Evolutionary conservation across 2,888 invertebrate genomes (phyloP), one percentile per base, ranked within the genome.

Genomic region (Geotrupes spiniger): DNA sequence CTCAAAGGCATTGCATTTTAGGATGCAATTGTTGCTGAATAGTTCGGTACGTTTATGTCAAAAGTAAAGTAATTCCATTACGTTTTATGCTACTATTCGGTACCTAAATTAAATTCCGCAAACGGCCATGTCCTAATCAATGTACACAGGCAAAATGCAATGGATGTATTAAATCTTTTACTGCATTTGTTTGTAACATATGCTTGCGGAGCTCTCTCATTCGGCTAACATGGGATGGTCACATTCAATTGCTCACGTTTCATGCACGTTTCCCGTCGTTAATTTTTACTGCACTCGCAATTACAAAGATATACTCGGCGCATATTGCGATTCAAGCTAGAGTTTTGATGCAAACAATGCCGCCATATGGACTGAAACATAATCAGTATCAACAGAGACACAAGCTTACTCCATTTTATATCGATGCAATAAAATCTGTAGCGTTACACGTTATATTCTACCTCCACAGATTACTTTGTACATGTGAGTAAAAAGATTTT

Each of bases 261-360:
- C 67, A 62, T 66, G 65, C 66, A 64, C 68, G 68, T 70, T 71
- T 71, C 71, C 71, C 66, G 69, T 71, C 71, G 68, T 71, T 72
- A 71, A 70, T 71, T 71, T 72, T 72, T 71, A 71, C 67, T 66
- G 63, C 67, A 60, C 62, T 53, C 54, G 70, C 68, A 71, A 70
- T 71, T 71, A 71, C 68, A 51, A 58, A 60, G 63, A 62, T 64
- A 60, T 63, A 60, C 60, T 54, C 37, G 53, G 43, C 36, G 43
- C 43, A 43, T 43, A 43, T 43, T 43, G 43, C 43, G 33, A 21
- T 43, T 48, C 51, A 51, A 53, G 54, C 38, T 47, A 48, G 42
- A 51, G 33, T 42, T 46, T 46, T 36, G 25, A 42, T 31, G 11
- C 43, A 33, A 36, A 49, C 44, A 44, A 31, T 45, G 44, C 31